Evolutionary conservation across 2,113 vertebrate species (phyloP).

Genomic region (Burhinus oedicnemus): DNA sequence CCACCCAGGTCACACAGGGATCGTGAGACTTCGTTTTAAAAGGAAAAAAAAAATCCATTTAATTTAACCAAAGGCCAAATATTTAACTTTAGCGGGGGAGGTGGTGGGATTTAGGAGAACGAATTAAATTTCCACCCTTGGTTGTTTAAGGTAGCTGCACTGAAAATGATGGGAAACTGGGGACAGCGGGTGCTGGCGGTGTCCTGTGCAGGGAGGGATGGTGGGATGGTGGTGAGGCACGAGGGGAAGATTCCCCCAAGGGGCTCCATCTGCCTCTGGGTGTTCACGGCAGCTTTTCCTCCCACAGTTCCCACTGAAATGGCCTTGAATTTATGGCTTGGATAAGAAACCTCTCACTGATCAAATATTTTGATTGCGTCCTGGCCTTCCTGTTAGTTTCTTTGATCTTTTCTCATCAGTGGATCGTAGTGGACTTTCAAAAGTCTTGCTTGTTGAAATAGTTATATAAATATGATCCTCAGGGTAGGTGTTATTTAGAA

Average conservation of each 20-base stretch:
- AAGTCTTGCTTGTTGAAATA: conserved; percentile 16
- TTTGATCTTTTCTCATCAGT: conserved; percentile 1
- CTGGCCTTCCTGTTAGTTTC: conserved; percentile 27
- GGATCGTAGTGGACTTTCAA: not conserved
- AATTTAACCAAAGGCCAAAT: conserved; percentile 24
- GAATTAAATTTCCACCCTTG: not conserved
- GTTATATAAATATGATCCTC: not conserved
- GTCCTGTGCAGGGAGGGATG: not conserved
- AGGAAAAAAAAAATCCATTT: not conserved
- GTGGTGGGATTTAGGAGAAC: not conserved
- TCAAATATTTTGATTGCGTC: conserved; percentile 37
- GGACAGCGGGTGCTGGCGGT: fast-evolving
- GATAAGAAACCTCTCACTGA: conserved; percentile 1
- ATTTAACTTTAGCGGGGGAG: not conserved
- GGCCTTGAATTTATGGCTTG: not conserved
- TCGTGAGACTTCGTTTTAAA: conserved; percentile 17
- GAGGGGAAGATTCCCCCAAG: not conserved
- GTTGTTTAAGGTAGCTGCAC: not conserved
- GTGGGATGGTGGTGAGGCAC: fast-evolving
- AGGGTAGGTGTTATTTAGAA: not conserved
- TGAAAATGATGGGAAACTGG: not conserved
- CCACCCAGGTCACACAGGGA: not conserved
- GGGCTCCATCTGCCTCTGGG: not conserved
- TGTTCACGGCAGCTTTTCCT: not conserved
- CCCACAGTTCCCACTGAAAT: not conserved